phyloP scores from a whole-genome alignment of 1,140 invertebrate species.

The Lamellibrachia luymesi region DNA sequence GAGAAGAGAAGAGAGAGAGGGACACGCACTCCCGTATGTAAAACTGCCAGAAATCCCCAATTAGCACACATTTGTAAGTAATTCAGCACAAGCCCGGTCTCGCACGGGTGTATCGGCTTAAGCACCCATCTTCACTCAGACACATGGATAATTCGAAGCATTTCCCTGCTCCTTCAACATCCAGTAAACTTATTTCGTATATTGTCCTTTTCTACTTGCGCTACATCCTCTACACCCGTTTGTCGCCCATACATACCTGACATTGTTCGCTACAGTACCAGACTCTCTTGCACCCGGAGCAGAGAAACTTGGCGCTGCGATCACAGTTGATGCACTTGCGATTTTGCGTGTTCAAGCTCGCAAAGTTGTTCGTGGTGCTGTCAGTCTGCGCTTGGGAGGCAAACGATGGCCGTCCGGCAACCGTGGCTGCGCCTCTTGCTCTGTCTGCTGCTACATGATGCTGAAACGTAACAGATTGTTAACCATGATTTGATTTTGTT shows the following conservation, averaged over 20 bases:
- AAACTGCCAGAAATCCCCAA: no score
- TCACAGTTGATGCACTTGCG: background rate
- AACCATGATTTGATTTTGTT: background rate
- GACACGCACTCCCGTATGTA: no score
- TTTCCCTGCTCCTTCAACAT: background rate
- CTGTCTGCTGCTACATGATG: background rate
- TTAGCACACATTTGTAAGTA: no score
- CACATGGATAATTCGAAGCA: constrained; percentile 10
- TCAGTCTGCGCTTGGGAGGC: background rate
- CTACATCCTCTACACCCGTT: background rate
- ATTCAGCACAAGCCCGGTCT: no score
- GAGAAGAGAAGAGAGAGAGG: no score
- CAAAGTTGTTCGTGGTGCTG: background rate
- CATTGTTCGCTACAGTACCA: background rate
- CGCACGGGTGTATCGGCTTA: no score
- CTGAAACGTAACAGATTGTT: background rate
- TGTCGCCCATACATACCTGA: background rate
- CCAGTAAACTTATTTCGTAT: background rate
- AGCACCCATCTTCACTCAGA: no score
- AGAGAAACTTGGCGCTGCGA: background rate
- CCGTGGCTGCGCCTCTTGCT: background rate
- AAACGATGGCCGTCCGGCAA: background rate
- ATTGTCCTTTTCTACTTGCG: background rate
- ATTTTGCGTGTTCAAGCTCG: background rate
- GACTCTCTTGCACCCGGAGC: background rate